Conservation (phyloP, 2,888 invertebrate genomes). For the Drosophila leonis region DNA sequence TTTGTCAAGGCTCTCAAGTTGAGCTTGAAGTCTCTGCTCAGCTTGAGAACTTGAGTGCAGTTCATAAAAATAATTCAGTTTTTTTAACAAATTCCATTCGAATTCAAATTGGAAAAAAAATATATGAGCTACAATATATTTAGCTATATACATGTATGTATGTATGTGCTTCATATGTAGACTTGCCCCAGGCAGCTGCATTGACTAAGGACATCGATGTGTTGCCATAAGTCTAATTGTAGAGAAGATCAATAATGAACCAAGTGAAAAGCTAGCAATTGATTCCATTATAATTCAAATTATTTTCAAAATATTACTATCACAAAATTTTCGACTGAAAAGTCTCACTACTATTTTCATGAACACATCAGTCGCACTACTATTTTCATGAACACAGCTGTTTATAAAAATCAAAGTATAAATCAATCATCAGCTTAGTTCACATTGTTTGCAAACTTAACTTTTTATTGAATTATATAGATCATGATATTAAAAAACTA, state of each 20-base stretch:
- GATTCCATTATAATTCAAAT: no score
- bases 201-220: neutral
- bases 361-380: no score
- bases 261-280: neutral
- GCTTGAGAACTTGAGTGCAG: neutral
- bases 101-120: neutral
- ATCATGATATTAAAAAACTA: no score
- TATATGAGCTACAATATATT: neutral
- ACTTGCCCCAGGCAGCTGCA: neutral
- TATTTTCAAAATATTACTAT: no score
- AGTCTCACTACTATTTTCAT: no score
- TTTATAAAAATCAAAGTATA: no score
- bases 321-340: no score
- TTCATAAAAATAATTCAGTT: neutral
- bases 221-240: neutral
- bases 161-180: neutral
- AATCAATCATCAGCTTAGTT: no score
- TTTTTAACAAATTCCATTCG: neutral
- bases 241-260: neutral
- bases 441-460: no score
- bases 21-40: neutral
- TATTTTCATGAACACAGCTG: no score
- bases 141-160: neutral
- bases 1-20: constrained; percentile 1
- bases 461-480: no score